These are phyloP conservation scores for Corynorhinus townsendii DNA, from an alignment of 2,113 vertebrate species.

Conservation along the genomic window DNA sequence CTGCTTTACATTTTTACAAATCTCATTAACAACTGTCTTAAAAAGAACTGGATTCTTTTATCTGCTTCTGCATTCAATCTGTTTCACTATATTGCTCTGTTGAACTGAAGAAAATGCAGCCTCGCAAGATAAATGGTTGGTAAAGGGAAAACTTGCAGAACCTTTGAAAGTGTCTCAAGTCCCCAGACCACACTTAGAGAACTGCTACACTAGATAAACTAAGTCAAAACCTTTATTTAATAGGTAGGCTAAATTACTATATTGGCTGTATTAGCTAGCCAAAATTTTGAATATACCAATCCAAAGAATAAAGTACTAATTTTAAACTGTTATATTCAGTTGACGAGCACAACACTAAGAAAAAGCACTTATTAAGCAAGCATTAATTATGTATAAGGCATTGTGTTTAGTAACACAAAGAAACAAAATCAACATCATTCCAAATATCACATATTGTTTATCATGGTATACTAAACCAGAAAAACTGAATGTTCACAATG, in stretches of 20 bases:
- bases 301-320: not conserved
- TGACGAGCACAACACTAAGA: not conserved
- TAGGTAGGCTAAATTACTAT: not conserved
- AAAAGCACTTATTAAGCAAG: not conserved
- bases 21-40: not conserved
- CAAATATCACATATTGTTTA: not conserved
- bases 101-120: slow-evolving; percentile 3
- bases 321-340: not conserved
- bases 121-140: not conserved
- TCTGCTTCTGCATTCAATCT: not conserved
- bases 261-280: not conserved
- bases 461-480: not conserved
- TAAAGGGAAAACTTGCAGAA: not conserved
- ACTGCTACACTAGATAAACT: not conserved
- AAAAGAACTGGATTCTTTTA: not conserved
- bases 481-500: not conserved
- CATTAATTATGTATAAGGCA: not conserved
- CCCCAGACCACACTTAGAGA: not conserved
- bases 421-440: not conserved
- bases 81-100: not conserved
- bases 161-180: not conserved
- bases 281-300: not conserved
- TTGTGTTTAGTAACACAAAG: not conserved
- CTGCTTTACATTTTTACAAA: slow-evolving; percentile 1
- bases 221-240: not conserved